A percentile compares a stretch with the other conserved stretches of the same genome.
These are phyloP conservation scores for Cherax destructor DNA, from an alignment of 1,140 invertebrate species.

Conservation along the genomic window DNA sequence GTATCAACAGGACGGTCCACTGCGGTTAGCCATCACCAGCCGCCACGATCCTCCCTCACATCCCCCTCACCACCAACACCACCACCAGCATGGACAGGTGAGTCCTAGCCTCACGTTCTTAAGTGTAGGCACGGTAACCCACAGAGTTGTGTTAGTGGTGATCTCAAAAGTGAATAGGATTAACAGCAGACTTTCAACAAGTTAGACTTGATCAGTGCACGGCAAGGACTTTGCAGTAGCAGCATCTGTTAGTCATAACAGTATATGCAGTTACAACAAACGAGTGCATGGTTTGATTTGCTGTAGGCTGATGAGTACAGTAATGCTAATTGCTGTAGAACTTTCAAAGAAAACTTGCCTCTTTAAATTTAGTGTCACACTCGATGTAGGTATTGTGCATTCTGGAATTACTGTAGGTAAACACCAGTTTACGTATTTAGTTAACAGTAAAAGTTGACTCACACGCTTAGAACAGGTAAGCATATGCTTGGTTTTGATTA, in stretches of 20 bases:
- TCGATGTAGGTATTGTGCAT: no score
- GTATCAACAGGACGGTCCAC: conserved; percentile 57
- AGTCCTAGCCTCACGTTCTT: not conserved
- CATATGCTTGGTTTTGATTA: no score
- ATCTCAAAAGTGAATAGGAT: not conserved
- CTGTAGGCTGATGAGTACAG: not conserved
- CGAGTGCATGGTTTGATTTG: not conserved
- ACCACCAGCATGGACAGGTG: conserved; percentile 60
- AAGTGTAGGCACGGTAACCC: not conserved
- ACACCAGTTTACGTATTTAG: no score
- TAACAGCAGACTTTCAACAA: not conserved
- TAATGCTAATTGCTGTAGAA: no score
- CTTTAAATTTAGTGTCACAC: no score
- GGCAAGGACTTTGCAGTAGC: not conserved
- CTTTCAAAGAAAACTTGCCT: no score
- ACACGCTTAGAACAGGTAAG: no score
- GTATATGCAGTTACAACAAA: not conserved
- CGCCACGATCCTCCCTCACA: conserved; percentile 44
- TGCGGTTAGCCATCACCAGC: conserved; percentile 49
- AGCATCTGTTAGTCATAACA: not conserved
- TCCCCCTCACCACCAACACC: conserved; percentile 51
- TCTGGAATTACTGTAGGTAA: no score
- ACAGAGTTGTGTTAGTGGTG: no score
- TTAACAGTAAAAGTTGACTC: no score
- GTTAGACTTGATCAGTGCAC: not conserved